A percentile compares a stretch with the other conserved stretches of the same genome.
Conservation (phyloP, 2,888 invertebrate genomes). For the Cataglyphis albicans region DNA sequence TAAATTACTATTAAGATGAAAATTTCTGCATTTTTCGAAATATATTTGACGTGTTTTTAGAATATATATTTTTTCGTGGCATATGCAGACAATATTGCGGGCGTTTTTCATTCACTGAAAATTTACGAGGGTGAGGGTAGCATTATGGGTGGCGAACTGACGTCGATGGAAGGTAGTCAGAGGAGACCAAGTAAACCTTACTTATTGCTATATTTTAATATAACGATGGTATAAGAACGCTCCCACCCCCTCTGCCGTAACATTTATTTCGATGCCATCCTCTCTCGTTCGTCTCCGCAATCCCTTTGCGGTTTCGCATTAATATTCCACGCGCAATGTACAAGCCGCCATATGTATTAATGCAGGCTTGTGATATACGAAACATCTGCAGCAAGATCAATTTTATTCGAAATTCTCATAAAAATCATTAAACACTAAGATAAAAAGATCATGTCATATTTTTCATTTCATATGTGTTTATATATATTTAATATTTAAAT, state of each 20-base stretch:
- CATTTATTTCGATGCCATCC: conserved; percentile 77
- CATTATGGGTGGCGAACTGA: conserved; percentile 64
- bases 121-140: conserved; percentile 69
- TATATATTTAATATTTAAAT: not conserved
- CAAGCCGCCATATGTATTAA: conserved; percentile 48
- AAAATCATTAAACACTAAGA: conserved; percentile 10
- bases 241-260: conserved; percentile 70
- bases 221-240: conserved; percentile 82
- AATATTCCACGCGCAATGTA: conserved; percentile 69
- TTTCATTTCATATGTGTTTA: not conserved
- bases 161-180: conserved; percentile 67
- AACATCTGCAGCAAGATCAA: conserved; percentile 44
- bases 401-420: conserved; percentile 20
- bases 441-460: not conserved
- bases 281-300: conserved; percentile 45
- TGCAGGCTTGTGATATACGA: conserved; percentile 42
- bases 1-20: not conserved
- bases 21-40: conserved; percentile 20
- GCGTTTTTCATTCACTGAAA: conserved; percentile 55
- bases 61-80: conserved; percentile 27
- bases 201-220: conserved; percentile 83
- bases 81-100: conserved; percentile 49
- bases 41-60: conserved; percentile 3
- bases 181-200: conserved; percentile 75
- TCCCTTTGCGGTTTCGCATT: conserved; percentile 65